Evolutionary conservation across 2,797 vertebrate genomes (phyloP).

Genomic region (Tragelaphus eurycerus): DNA sequence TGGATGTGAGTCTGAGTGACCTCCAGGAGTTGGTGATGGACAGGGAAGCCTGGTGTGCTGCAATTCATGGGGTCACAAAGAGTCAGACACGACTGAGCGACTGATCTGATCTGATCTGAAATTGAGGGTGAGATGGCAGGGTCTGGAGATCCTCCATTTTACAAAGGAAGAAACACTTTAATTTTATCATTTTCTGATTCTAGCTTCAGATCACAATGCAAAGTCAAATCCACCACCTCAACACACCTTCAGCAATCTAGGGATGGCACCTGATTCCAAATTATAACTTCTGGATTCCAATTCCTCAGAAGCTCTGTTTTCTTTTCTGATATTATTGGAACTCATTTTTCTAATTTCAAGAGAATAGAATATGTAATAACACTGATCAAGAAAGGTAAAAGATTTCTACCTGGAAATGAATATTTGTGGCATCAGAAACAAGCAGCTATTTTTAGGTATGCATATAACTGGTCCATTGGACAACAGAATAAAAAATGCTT

Average conservation of each 20-base stretch:
- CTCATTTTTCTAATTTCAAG: not conserved
- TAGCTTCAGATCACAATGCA: constrained; percentile 60
- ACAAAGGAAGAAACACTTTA: constrained; percentile 19
- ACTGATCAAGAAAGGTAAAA: constrained; percentile 3
- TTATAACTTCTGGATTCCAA: constrained; percentile 61
- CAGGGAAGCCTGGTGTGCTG: too few species aligned
- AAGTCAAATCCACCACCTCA: constrained; percentile 68
- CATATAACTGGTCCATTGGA: not conserved
- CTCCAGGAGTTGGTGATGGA: too few species aligned
- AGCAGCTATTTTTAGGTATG: constrained; percentile 32
- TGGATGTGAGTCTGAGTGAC: too few species aligned
- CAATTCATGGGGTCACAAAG: too few species aligned
- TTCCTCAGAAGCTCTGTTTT: constrained; percentile 32
- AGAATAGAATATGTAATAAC: not conserved
- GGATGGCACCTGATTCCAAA: constrained; percentile 51
- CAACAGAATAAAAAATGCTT: not conserved
- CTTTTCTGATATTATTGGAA: constrained; percentile 56
- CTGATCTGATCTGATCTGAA: too few species aligned
- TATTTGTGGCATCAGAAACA: not conserved
- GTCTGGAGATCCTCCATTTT: not conserved
- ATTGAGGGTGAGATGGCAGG: not conserved
- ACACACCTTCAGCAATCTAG: constrained; percentile 62
- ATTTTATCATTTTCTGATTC: constrained; percentile 64
- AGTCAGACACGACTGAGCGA: too few species aligned
- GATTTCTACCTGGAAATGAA: constrained; percentile 24